These are phyloP conservation scores for Tonatia bakeri DNA, from an alignment of 2,113 vertebrate genomes.

Conservation along the genomic window DNA sequence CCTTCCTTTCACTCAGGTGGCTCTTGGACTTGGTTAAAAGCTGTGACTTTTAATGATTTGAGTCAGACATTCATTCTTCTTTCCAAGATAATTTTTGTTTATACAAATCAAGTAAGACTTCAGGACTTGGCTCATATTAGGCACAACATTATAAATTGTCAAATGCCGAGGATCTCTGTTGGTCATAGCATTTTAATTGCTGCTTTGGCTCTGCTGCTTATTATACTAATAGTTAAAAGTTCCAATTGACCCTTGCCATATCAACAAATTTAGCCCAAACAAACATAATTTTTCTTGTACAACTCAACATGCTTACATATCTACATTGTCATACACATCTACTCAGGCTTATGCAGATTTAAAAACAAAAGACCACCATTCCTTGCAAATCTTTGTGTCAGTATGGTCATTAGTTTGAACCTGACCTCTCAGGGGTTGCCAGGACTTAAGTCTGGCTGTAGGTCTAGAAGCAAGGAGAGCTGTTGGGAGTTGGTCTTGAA, in stretches of 20 bases:
- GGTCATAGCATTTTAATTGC: background rate
- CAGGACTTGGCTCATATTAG: background rate
- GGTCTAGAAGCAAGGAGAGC: background rate
- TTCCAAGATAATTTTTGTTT: background rate
- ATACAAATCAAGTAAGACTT: background rate
- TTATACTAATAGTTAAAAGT: background rate
- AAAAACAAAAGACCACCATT: background rate
- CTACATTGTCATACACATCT: background rate
- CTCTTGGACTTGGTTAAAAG: background rate
- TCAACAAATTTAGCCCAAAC: background rate
- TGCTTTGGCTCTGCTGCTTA: background rate
- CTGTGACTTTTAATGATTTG: background rate
- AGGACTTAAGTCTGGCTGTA: background rate
- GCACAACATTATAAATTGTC: background rate
- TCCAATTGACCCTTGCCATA: background rate
- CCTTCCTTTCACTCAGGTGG: background rate
- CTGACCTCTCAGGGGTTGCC: background rate
- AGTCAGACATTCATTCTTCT: background rate
- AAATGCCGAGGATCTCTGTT: background rate
- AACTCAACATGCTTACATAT: background rate
- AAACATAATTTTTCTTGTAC: background rate
- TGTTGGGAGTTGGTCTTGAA: background rate
- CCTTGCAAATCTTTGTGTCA: background rate
- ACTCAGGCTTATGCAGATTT: background rate
- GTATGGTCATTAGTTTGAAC: background rate